Evolutionary conservation across 2,113 vertebrate species (phyloP).

Genomic region (Caretta caretta): DNA sequence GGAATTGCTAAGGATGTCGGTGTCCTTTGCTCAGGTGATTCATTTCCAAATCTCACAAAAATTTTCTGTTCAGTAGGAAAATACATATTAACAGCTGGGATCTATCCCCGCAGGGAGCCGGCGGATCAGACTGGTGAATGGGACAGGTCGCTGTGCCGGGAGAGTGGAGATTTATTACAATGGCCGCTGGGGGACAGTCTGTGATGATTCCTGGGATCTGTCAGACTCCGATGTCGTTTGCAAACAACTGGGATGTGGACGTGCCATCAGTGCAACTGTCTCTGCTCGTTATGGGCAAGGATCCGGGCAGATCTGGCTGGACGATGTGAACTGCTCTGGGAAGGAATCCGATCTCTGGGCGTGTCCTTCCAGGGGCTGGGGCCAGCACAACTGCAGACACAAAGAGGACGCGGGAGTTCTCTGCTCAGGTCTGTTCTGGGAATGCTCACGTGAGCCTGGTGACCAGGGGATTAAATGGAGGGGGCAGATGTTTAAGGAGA

Average conservation of each 20-base stretch:
- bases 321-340: too few species aligned
- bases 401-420: slow-evolving; percentile 52
- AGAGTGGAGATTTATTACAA: slow-evolving; percentile 69
- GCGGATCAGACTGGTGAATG: slow-evolving; percentile 46
- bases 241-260: slow-evolving; percentile 72
- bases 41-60: neutral
- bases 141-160: slow-evolving; percentile 43
- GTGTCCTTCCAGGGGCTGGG: too few species aligned
- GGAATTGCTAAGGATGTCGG: neutral
- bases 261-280: slow-evolving; percentile 23
- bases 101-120: slow-evolving; percentile 21
- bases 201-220: slow-evolving; percentile 74
- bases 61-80: neutral
- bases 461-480: too few species aligned
- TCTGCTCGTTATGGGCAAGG: slow-evolving; percentile 61
- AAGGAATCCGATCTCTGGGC: too few species aligned
- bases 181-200: slow-evolving; percentile 70
- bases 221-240: slow-evolving; percentile 51
- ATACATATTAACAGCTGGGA: too few species aligned
- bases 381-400: too few species aligned
- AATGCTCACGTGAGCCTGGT: rapidly evolving
- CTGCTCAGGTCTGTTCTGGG: slow-evolving; percentile 64
- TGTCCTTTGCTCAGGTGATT: neutral
- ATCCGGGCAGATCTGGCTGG: slow-evolving; percentile 48
- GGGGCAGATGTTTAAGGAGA: too few species aligned